Evolutionary conservation across 2,113 vertebrate genomes (phyloP).

Genomic region (Ochotona curzoniae): DNA sequence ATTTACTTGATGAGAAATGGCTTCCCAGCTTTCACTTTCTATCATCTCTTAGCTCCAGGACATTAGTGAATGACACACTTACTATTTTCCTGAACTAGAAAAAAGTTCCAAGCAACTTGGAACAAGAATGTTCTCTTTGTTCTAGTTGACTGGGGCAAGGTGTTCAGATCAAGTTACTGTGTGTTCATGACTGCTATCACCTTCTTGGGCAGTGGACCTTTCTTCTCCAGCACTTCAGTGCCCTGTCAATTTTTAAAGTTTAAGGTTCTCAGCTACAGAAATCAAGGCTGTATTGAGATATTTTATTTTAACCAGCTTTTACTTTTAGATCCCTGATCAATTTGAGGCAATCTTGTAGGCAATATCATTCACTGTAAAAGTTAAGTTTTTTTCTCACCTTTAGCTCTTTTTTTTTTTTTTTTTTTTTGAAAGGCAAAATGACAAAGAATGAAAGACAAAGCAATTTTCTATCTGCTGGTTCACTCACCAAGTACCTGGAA

Average conservation of each 20-base stretch:
- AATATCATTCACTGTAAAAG: background rate
- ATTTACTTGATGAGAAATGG: background rate
- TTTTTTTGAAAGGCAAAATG: too few relatives aligned
- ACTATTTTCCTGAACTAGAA: background rate
- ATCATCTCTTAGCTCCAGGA: background rate
- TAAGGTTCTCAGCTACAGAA: background rate
- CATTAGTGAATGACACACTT: background rate
- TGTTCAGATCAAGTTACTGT: constrained; percentile 13
- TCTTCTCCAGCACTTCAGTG: background rate
- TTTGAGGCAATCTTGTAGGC: constrained; percentile 8
- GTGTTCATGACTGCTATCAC: background rate
- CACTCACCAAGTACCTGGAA: too few relatives aligned
- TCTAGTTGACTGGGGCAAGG: background rate
- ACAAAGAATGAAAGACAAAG: too few relatives aligned
- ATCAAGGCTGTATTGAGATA: background rate
- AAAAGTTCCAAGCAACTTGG: background rate
- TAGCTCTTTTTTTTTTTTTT: background rate
- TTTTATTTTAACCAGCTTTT: constrained; percentile 19
- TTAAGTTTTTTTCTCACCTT: background rate
- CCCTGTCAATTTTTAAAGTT: background rate
- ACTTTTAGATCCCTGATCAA: background rate
- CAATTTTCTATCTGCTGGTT: too few relatives aligned
- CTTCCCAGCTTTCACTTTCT: background rate
- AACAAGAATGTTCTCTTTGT: background rate
- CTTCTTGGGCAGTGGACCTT: background rate